These are phyloP conservation scores for Calyptomena viridis DNA, from an alignment of 2,113 vertebrate genomes.

Conservation along the genomic window DNA sequence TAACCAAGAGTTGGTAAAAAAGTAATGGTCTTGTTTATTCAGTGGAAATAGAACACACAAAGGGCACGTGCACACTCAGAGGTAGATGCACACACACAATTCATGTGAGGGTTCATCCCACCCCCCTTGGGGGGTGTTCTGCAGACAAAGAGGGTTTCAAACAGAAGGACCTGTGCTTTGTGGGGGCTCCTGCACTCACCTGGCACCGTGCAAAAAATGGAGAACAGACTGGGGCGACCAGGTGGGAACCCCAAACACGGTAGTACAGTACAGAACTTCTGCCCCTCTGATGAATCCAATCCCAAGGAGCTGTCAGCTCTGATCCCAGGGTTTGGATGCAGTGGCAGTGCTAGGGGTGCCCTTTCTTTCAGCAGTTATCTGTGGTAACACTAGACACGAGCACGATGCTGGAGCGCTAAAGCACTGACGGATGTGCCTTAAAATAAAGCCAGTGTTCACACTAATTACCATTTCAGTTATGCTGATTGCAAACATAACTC, in stretches of 20 bases:
- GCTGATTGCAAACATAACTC: neutral
- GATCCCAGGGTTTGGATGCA: neutral
- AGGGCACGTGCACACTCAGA: neutral
- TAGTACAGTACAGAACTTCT: neutral
- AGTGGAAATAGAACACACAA: neutral
- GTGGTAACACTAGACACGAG: conserved; percentile 20
- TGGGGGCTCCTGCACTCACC: neutral
- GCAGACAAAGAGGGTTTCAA: neutral
- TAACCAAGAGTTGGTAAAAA: neutral
- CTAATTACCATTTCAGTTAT: conserved; percentile 43
- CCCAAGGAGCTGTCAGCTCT: neutral
- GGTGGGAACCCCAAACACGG: neutral
- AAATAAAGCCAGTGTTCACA: conserved; percentile 56
- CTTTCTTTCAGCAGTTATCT: neutral
- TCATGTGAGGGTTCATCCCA: neutral
- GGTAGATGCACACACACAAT: too few relatives aligned
- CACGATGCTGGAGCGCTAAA: neutral
- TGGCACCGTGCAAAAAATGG: accelerated
- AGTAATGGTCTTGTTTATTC: neutral
- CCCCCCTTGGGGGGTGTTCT: neutral
- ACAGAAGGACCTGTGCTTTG: accelerated
- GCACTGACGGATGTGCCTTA: conserved; percentile 50
- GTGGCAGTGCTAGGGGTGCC: neutral
- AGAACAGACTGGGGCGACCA: accelerated
- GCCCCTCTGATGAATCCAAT: neutral